phyloP scores from a whole-genome alignment of 2,888 invertebrate genomes.

The Pammene aurita region DNA sequence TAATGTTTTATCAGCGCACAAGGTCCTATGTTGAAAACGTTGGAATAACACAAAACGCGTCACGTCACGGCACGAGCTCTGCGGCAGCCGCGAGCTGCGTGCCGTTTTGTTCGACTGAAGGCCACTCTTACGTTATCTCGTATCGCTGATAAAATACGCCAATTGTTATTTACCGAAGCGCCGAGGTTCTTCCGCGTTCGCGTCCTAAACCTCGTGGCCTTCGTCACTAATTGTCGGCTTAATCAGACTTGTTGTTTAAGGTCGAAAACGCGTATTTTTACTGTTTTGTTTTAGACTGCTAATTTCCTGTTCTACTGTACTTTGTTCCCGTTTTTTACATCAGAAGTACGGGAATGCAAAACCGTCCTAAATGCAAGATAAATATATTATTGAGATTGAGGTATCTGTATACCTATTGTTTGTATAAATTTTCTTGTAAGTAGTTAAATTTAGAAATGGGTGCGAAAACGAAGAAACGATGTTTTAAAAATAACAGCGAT shows the following conservation, averaged over 20 bases:
- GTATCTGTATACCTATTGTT: no score
- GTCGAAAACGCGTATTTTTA: slow-evolving; percentile 3
- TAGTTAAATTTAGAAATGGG: no score
- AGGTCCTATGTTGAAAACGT: slow-evolving; percentile 29
- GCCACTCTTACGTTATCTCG: slow-evolving; percentile 62
- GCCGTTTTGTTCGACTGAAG: slow-evolving; percentile 58
- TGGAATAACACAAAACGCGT: slow-evolving; percentile 38
- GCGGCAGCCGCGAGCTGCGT: slow-evolving; percentile 45
- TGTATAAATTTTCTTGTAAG: no score
- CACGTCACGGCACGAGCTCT: slow-evolving; percentile 43
- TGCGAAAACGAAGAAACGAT: no score
- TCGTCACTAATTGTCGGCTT: slow-evolving; percentile 52
- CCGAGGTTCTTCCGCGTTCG: slow-evolving; percentile 74
- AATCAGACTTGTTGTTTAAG: slow-evolving; percentile 49
- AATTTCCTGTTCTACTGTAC: slow-evolving; percentile 12
- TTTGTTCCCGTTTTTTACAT: slow-evolving; percentile 10
- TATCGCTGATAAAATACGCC: slow-evolving; percentile 69
- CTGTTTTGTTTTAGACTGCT: slow-evolving; percentile 8
- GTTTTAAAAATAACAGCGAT: no score
- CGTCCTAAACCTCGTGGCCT: slow-evolving; percentile 60
- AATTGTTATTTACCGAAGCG: slow-evolving; percentile 73
- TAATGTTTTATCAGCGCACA: slow-evolving; percentile 26
- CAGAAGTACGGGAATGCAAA: no score
- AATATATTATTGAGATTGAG: no score
- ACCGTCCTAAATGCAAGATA: no score